Evolutionary conservation across 1,140 invertebrate genomes (phyloP).

Genomic region (Eriosoma lanigerum): DNA sequence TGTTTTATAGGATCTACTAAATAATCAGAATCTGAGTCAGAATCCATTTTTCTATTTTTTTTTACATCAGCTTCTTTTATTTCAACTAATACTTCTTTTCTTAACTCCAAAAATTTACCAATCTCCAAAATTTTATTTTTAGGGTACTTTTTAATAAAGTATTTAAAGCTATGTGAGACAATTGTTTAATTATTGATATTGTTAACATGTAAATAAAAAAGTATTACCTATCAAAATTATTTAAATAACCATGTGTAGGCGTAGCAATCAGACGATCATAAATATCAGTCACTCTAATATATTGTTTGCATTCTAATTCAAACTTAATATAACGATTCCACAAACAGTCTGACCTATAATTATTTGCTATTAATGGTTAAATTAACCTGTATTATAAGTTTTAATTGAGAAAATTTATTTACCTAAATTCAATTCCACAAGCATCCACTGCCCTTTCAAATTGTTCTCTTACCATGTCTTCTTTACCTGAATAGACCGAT

Average conservation of each 20-base stretch:
- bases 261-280: slow-evolving; percentile 85
- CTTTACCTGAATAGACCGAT: slow-evolving; percentile 71
- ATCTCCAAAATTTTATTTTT: slow-evolving; percentile 77
- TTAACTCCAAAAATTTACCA: slow-evolving; percentile 78
- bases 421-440: slow-evolving; percentile 91
- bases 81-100: slow-evolving; percentile 72
- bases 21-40: slow-evolving; percentile 53
- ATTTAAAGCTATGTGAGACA: slow-evolving; percentile 73
- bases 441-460: slow-evolving; percentile 85
- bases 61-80: slow-evolving; percentile 69
- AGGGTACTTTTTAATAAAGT: slow-evolving; percentile 79
- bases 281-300: slow-evolving; percentile 76
- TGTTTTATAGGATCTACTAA: slow-evolving; percentile 50
- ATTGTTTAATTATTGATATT: too few relatives aligned
- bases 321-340: slow-evolving; percentile 97
- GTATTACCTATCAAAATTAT: slow-evolving; percentile 86
- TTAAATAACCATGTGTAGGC: slow-evolving; percentile 88
- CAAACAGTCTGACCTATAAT: slow-evolving; percentile 81
- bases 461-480: slow-evolving; percentile 74
- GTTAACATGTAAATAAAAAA: background rate
- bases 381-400: background rate
- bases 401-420: slow-evolving; percentile 50
- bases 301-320: slow-evolving; percentile 81
- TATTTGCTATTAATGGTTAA: background rate
- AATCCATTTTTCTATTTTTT: slow-evolving; percentile 55